Evolutionary conservation across 2,113 vertebrate genomes (phyloP).

Genomic region (Alces alces): DNA sequence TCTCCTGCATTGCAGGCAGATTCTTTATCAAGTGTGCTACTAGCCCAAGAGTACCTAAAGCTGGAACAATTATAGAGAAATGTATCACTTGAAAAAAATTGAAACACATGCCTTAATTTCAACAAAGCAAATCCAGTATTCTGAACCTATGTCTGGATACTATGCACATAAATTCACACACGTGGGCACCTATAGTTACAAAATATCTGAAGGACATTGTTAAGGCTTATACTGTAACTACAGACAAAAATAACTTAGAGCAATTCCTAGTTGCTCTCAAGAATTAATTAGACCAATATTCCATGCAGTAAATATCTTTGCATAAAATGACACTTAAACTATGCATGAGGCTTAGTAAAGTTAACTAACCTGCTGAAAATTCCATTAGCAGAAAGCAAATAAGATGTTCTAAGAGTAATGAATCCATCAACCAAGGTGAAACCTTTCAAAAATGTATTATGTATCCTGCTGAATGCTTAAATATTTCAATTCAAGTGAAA

Average conservation of each 20-base stretch:
- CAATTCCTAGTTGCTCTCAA: conserved; percentile 50
- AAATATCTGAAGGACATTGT: background rate
- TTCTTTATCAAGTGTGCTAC: background rate
- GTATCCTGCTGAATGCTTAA: background rate
- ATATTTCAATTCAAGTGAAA: background rate
- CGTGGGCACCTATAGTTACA: background rate
- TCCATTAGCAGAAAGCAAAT: conserved; percentile 66
- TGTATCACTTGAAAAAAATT: background rate
- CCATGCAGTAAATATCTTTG: conserved; percentile 62
- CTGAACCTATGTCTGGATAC: background rate
- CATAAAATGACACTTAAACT: conserved; percentile 68
- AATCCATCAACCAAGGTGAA: conserved; percentile 31
- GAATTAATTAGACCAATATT: conserved; percentile 48
- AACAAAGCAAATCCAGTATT: background rate
- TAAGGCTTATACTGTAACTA: background rate
- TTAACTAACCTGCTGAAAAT: conserved; percentile 65
- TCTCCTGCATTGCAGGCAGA: background rate
- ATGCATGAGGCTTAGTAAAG: conserved; percentile 40
- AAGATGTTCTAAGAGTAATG: conserved; percentile 66
- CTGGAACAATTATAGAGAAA: background rate
- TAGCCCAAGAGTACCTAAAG: background rate
- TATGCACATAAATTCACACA: background rate
- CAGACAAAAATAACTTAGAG: conserved; percentile 18
- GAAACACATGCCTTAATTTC: background rate
- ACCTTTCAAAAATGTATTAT: conserved; percentile 24